These are phyloP conservation scores for Oxyscelio sp. DNA, from an alignment of 2,888 invertebrate genomes.

Conservation along the genomic window DNA sequence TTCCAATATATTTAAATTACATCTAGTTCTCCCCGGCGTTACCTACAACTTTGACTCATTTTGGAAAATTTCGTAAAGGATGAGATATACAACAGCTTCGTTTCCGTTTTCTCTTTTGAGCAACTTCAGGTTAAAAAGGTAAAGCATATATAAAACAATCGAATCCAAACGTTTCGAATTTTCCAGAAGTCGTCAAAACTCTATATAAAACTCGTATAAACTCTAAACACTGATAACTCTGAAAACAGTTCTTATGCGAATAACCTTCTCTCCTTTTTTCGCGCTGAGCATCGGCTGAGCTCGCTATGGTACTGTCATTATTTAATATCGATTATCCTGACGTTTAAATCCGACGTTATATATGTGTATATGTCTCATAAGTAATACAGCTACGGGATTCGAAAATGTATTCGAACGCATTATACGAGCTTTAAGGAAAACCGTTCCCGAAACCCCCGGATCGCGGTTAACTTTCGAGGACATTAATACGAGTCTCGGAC, in stretches of 20 bases:
- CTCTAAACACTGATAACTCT: constrained; percentile 68
- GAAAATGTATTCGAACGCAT: constrained; percentile 64
- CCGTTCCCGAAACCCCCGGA: constrained; percentile 12
- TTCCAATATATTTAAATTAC: constrained; percentile 22
- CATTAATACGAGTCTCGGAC: constrained; percentile 4
- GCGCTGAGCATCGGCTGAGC: not conserved
- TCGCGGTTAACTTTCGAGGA: constrained; percentile 29
- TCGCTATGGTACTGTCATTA: constrained; percentile 53
- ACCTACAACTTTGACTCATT: constrained; percentile 33
- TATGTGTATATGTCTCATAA: constrained; percentile 41
- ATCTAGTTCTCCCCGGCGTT: constrained; percentile 18
- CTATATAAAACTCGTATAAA: constrained; percentile 69
- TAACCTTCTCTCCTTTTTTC: constrained; percentile 20
- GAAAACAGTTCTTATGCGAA: constrained; percentile 45
- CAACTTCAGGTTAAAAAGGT: constrained; percentile 34
- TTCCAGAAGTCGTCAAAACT: constrained; percentile 54
- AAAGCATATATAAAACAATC: constrained; percentile 4
- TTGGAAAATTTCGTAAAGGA: constrained; percentile 40
- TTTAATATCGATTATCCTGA: constrained; percentile 68
- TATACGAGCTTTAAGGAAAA: constrained; percentile 49
- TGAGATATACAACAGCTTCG: too few relatives aligned
- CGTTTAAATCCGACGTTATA: constrained; percentile 44
- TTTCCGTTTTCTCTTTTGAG: constrained; percentile 46
- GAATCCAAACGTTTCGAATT: constrained; percentile 40
- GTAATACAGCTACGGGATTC: constrained; percentile 50